Evolutionary conservation across 1,140 invertebrate genomes (phyloP).

Genomic region (Dendroctonus ponderosae): DNA sequence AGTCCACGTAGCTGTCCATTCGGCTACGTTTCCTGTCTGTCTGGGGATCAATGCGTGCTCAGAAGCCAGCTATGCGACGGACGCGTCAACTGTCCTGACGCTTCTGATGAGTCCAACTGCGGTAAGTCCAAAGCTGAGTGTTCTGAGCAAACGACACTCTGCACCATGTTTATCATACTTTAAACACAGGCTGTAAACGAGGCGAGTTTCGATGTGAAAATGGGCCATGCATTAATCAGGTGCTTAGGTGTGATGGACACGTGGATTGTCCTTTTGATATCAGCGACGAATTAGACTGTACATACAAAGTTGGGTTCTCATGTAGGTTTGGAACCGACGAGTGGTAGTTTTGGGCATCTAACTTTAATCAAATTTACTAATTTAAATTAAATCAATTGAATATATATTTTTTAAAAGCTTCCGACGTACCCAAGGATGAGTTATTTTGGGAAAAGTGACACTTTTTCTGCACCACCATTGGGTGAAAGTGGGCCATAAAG

Average conservation of each 20-base stretch:
- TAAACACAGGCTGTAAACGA: not conserved
- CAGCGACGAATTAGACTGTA: constrained; percentile 62
- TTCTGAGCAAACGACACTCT: no score
- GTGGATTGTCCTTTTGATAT: constrained; percentile 67
- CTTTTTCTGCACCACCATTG: no score
- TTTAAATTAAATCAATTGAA: no score
- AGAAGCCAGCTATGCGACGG: constrained; percentile 61
- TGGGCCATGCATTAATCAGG: constrained; percentile 60
- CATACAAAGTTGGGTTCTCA: no score
- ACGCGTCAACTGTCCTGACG: constrained; percentile 65
- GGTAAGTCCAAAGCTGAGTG: constrained; percentile 51
- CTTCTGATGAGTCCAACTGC: constrained; percentile 70
- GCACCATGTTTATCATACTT: no score
- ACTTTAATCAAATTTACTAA: no score
- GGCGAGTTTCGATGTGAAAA: constrained; percentile 57
- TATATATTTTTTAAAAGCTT: no score
- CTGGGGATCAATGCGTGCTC: constrained; percentile 56
- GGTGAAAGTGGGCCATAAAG: no score
- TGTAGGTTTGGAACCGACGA: no score
- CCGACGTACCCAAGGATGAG: no score
- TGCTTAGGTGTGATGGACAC: constrained; percentile 66
- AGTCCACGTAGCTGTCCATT: constrained; percentile 48
- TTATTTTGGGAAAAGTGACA: no score
- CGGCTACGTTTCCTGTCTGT: constrained; percentile 55
- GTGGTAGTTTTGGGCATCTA: no score